Base-by-base conservation (phyloP, 2,888 invertebrate genomes). In the Ametastegia equiseti region DNA sequence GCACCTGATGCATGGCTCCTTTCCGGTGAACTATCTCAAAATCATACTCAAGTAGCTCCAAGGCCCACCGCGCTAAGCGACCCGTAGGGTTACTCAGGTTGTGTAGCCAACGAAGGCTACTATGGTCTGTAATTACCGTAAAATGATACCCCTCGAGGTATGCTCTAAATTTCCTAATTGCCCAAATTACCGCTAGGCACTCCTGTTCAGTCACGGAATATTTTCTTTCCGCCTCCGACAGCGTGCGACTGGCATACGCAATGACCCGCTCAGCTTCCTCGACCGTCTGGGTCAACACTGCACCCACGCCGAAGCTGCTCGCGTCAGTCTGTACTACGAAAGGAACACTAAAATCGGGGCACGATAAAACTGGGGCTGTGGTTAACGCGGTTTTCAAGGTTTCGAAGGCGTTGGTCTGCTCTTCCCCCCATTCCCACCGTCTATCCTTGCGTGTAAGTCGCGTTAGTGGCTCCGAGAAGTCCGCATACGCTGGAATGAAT, bases 101-200 rank as follows among this genome's bases (percentile, higher is more conserved):
- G 27, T 82, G 78, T 19, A 84, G 50, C 81, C 83, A 84, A 3
- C 81, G 67, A n/a, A 83, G 42, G 73, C 82, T 83, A 75, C 81
- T 82, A 39, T 83, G 82, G 47, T 84, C 81, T 0, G 82, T 84
- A 0, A 84, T 63, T 11, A 84, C 83, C 1, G 36, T 81, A 47
- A 83, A 85, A 9, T 81, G 79, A 54, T 83, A 84, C 1, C 85
- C 84, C 19, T 85, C 85, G 7, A 85, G 67, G 23, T 84, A 85
- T 5, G 75, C 50, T 2, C 83, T 36, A 9, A 84, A 84, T 11
- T 84, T 83, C 42, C 13, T 42, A 11, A 42, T 42, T 1, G n/a
- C n/a, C n/a, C n/a, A n/a, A n/a, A n/a, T n/a, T n/a, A n/a, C n/a
- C n/a, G n/a, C n/a, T n/a, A n/a, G n/a, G n/a, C n/a, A n/a, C n/a